Evolutionary conservation across 2,888 invertebrate genomes (phyloP).

Genomic region (Nephrotoma flavescens): DNA sequence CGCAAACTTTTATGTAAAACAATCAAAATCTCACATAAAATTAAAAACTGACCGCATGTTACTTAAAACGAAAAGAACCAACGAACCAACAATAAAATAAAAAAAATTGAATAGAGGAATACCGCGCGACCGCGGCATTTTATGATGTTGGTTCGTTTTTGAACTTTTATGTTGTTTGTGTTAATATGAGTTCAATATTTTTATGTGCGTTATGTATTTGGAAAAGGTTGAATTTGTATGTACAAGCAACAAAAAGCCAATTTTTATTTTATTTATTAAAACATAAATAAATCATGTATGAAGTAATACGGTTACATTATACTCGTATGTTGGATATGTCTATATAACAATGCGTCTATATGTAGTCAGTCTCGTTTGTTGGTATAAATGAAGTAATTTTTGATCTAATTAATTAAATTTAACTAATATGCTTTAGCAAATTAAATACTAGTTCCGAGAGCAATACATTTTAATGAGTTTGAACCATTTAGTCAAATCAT

Average conservation of each 20-base stretch:
- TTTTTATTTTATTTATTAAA: background rate
- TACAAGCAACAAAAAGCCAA: background rate
- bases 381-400: too few species aligned
- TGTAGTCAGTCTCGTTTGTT: too few species aligned
- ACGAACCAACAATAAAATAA: background rate
- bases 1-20: background rate
- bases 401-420: too few species aligned
- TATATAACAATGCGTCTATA: too few species aligned
- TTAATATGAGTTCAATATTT: background rate
- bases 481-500: too few species aligned
- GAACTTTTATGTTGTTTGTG: background rate
- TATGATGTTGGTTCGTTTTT: background rate
- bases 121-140: background rate
- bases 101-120: background rate
- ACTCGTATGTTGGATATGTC: too few species aligned
- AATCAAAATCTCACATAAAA: background rate
- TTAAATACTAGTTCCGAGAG: too few species aligned
- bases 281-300: background rate
- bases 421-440: too few species aligned
- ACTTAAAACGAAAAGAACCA: background rate
- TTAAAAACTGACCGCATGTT: background rate
- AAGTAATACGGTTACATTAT: too few species aligned
- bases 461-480: too few species aligned
- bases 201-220: background rate
- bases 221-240: background rate